Base-by-base conservation (phyloP, 2,888 invertebrate species). In the Tortricodes alternella region DNA sequence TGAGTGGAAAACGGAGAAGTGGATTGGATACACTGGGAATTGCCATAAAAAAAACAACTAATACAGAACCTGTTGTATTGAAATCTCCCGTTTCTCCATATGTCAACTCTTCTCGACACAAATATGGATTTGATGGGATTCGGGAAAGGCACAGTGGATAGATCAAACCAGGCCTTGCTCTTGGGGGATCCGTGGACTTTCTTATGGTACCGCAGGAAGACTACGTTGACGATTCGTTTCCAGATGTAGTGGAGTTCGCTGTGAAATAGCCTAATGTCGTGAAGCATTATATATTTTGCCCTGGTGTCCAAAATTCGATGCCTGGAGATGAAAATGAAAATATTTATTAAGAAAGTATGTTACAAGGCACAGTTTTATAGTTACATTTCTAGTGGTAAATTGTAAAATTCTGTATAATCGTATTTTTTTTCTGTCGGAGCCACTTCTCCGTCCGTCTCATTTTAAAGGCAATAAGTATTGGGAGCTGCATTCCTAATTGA, bases 61-160 rank as follows among this genome's bases (percentile, higher is more conserved):
- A 11, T 15, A 29, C 29, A 4, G 23, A 2, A 49, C 55, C 55
- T 74, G 39, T 82, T 85, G 64, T 92, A 92, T 55, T 92, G 91
- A 66, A 94, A 93, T 70, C 91, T 92, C 0, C 92, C 92, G 41
- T 90, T 80, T 24, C 92, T 86, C 96, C 96, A 96, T 32, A 92
- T 92, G 66, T 94, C 93, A 9, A 96, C 76, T 57, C 94, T 86
- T 62, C 92, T 89, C 0, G 94, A 92, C 1, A 93, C 85, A 15
- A 95, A 88, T 6, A 92, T 81, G 1, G 86, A 73, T 67, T 74
- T 71, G n/a, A 67, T 68, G 0, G 93, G 92, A 9, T 93, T 92
- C 0, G 96, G 96, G 78, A 94, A 96, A 0, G 95, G 94, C 1
- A 96, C 93, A 0, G 95, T 96, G 1, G 93, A 92, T 0, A 96